Base-by-base conservation (phyloP, 2,113 vertebrate species). In the Centropus bengalensis region DNA sequence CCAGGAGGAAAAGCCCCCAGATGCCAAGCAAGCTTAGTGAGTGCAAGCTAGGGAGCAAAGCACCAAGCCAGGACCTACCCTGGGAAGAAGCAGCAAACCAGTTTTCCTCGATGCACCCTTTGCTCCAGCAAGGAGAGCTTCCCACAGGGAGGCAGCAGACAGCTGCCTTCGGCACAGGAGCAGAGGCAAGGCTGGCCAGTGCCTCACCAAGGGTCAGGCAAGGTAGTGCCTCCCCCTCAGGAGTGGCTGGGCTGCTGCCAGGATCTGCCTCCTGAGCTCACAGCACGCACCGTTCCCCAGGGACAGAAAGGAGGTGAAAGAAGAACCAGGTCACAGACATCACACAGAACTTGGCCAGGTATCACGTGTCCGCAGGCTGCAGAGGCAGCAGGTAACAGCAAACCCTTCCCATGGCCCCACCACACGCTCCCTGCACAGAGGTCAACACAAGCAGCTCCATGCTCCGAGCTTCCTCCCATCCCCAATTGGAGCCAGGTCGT, bases 101-200 rank as follows among this genome's bases (percentile, higher is more conserved):
- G 30, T 26, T 45, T 32, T 58, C 75, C n/a, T 32, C 44, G 10
- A 38, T 0, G 21, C 21, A 54, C 5, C 16, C 45, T 23, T 36
- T 26, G 52, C 68, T 77, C 22, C 7, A 2, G 78, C 63, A 70
- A 63, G 66, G 51, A 74, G 2, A 75, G 78, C 28, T 60, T 73
- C 94, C 93, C 89, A 62, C 51, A 40, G 85, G 89, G 82, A 95
- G 91, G 84, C 85, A 88, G 93, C 91, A 94, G 82, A 91, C 45
- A 24, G 83, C 56, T 73, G 86, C 82, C 82, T 76, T 3, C 33
- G 86, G 86, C 83, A 62, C 1, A 66, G 55, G 45, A 82, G 45
- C 78, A 58, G 73, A 75, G 44, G 69, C 70, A 23, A 40, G 62
- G 1, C 66, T 14, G 73, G 63, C 71, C 17, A 27, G 19, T 10